Conservation (phyloP, 2,888 invertebrate species). For the Sphecodes monilicornis region DNA sequence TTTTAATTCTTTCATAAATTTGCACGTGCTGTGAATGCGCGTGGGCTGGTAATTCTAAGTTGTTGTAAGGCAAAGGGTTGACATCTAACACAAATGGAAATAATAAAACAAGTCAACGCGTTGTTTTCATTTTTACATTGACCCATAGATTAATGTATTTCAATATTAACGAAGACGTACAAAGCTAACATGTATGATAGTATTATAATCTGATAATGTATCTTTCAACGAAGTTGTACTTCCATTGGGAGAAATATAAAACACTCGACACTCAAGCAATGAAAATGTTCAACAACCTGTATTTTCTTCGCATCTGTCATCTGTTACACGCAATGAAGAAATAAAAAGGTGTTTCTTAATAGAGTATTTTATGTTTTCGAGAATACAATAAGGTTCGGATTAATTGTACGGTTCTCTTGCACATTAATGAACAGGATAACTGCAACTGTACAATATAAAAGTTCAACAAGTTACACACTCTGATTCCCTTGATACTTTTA, state of each 20-base stretch:
- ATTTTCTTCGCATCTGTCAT: constrained; percentile 10
- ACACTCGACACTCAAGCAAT: constrained; percentile 83
- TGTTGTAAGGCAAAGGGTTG: background rate
- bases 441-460: background rate
- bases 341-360: background rate
- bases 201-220: constrained; percentile 33
- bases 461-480: background rate
- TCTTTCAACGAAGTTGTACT: constrained; percentile 30
- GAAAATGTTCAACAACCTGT: constrained; percentile 5
- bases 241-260: constrained; percentile 79
- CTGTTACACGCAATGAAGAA: background rate
- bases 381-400: background rate
- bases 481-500: background rate
- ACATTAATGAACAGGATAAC: background rate
- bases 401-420: background rate
- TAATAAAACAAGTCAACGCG: background rate
- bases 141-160: constrained; percentile 45
- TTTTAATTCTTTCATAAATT: background rate
- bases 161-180: constrained; percentile 46
- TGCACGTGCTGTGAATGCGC: background rate
- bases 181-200: constrained; percentile 57
- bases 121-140: constrained; percentile 31
- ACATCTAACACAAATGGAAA: background rate
- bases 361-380: background rate
- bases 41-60: background rate